These are phyloP conservation scores for Gyps fulvus DNA, from an alignment of 2,113 vertebrate genomes.

Conservation along the genomic window DNA sequence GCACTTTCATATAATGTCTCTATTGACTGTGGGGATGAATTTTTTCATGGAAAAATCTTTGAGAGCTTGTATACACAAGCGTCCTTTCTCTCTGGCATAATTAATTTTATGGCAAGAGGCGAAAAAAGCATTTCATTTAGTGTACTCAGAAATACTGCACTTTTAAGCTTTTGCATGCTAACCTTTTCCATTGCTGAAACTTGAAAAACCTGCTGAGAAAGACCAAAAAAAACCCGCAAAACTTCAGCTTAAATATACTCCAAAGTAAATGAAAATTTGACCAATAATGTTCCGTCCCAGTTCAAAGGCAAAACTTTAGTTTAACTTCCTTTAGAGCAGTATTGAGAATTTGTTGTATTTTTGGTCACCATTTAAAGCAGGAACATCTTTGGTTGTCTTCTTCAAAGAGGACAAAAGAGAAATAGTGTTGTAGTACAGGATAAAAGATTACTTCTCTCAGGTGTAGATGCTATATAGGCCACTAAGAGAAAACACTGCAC, in stretches of 20 bases:
- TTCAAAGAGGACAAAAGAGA: not conserved
- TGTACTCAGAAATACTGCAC: not conserved
- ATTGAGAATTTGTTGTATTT: not conserved
- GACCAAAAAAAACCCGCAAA: not conserved
- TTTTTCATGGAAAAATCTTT: not conserved
- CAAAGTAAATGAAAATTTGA: not conserved
- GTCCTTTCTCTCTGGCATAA: constrained; percentile 1
- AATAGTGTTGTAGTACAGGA: not conserved
- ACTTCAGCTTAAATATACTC: not conserved
- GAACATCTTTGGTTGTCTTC: not conserved
- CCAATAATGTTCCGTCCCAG: not conserved
- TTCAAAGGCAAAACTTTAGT: not conserved
- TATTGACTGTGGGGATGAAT: not conserved
- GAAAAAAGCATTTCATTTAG: not conserved
- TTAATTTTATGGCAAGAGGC: constrained; percentile 17
- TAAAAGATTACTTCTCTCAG: not conserved
- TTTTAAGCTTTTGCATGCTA: not conserved
- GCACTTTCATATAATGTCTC: not conserved
- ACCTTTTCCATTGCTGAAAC: not conserved
- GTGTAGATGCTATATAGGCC: not conserved
- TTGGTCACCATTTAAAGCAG: not conserved
- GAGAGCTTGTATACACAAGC: not conserved
- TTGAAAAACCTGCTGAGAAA: not conserved
- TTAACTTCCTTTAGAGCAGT: not conserved
- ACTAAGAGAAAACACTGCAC: not conserved